Evolutionary conservation across 2,797 vertebrate genomes (phyloP).

Genomic region (Acanthurus tractus): DNA sequence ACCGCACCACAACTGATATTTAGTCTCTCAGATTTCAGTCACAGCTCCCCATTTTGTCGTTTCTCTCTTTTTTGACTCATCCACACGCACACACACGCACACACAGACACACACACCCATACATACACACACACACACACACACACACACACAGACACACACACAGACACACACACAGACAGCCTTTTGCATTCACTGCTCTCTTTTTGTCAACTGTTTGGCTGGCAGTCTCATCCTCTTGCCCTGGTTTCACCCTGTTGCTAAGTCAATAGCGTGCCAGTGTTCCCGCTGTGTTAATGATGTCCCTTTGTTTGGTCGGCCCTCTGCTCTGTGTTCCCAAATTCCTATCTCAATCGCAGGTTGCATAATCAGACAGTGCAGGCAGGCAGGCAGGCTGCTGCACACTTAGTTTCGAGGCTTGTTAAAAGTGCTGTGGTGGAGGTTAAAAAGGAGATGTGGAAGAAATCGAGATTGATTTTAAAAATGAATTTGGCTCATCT

Average conservation of each 20-base stretch:
- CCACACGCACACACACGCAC: constrained; percentile 17
- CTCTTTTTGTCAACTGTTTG: constrained; percentile 41
- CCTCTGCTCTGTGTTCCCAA: constrained; percentile 66
- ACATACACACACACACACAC: background rate
- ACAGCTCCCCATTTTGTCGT: constrained; percentile 16
- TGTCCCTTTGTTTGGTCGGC: constrained; percentile 71
- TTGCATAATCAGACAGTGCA: constrained; percentile 60
- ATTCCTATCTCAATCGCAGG: constrained; percentile 67
- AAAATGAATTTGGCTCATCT: constrained; percentile 7
- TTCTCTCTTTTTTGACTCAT: constrained; percentile 10
- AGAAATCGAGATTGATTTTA: background rate
- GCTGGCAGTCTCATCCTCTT: constrained; percentile 58
- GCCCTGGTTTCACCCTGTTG: constrained; percentile 64
- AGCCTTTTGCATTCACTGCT: constrained; percentile 16
- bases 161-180: constrained; percentile 5
- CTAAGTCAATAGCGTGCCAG: constrained; percentile 68
- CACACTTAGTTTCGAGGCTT: constrained; percentile 20
- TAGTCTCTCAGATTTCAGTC: constrained; percentile 27
- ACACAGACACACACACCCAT: constrained; percentile 8
- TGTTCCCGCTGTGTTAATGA: constrained; percentile 71
- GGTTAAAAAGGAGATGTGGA: constrained; percentile 6
- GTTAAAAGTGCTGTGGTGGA: constrained; percentile 28
- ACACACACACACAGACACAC: constrained; percentile 11
- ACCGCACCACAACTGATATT: background rate
- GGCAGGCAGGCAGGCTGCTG: constrained; percentile 13